Percentiles rank a stretch among this genome's conserved stretches.
Evolutionary conservation across 2,888 invertebrate genomes (phyloP).

Genomic region (Dexiosoma caninum): DNA sequence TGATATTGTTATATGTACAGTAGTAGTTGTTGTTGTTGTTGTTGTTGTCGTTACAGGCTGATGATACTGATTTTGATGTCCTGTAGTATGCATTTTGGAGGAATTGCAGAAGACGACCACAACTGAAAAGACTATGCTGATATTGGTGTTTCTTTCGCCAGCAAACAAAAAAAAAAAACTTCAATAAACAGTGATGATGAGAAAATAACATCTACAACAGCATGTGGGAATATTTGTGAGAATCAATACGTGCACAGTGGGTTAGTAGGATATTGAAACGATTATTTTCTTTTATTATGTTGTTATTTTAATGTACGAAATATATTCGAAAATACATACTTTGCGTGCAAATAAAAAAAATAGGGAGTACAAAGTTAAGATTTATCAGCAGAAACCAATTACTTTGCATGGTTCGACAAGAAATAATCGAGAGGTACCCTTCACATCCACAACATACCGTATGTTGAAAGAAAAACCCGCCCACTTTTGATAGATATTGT

Average conservation of each 20-base stretch:
- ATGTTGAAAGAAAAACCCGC: too few relatives aligned
- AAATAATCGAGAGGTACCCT: too few relatives aligned
- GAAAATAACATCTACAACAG: constrained; percentile 46
- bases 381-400: too few relatives aligned
- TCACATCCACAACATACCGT: too few relatives aligned
- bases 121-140: constrained; percentile 7
- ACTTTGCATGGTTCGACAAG: too few relatives aligned
- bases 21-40: constrained; percentile 12
- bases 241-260: constrained; percentile 16
- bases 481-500: too few relatives aligned
- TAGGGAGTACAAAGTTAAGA: too few relatives aligned
- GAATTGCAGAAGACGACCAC: constrained; percentile 14
- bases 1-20: constrained; percentile 36
- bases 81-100: constrained; percentile 31
- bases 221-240: constrained; percentile 60
- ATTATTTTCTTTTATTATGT: too few relatives aligned
- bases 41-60: constrained; percentile 10
- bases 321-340: not conserved
- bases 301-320: too few relatives aligned
- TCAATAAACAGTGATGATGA: constrained; percentile 51
- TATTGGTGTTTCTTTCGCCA: not conserved
- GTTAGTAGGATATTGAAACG: too few relatives aligned
- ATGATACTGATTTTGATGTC: constrained; percentile 54
- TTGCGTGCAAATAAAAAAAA: too few relatives aligned
- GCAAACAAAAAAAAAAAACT: not conserved